Evolutionary conservation across 2,113 vertebrate genomes (phyloP), one percentile per base, ranked within the genome.

Genomic region (Heloderma charlesbogerti): DNA sequence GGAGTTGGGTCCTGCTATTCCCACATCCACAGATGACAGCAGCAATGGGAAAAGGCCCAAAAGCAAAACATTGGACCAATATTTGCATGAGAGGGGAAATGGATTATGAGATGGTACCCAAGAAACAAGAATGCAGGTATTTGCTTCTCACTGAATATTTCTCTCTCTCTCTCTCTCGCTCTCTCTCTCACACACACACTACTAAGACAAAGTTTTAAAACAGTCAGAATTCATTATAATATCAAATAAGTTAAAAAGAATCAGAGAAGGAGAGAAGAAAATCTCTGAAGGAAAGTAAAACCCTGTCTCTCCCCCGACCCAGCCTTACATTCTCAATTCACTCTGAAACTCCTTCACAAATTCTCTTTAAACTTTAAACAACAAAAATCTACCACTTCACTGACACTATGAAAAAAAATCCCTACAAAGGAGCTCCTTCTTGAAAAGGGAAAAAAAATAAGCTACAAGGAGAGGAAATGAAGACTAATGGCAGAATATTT

Each of bases 331-430:
- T 89, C 91, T 92, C 91, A 95, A 95, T 94, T 95, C 89, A 95
- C 94, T 95, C 90, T 78, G 72, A 93, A 96, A 95, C 60, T 92
- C 92, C 94, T 96, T 94, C 94, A 96, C 89, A 92, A 96, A 96
- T 95, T 96, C 95, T 92, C 93, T 95, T 95, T 95, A 95, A 94
- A 93, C 74, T 94, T 92, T 45, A 81, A 95, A 89, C 0, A 2
- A 96, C 94, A 94, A 88, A 20, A 96, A 95, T 94, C 93, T 91
- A 95, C 91, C 82, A 87, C 95, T 95, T 92, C 94, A 94, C 95
- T 95, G 96, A 95, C 92, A 94, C 88, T 85, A 92, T 89, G 94
- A 93, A 0, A 95, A 88, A 96, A 96, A 94, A 92, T 81, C 94
- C 89, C 94, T 85, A 54, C 89, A 94, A 93, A 89, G 94, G 88